A percentile compares a stretch with the other conserved stretches of the same genome.
Conservation (phyloP, 2,797 vertebrate species). For the Rallus crepitans region DNA sequence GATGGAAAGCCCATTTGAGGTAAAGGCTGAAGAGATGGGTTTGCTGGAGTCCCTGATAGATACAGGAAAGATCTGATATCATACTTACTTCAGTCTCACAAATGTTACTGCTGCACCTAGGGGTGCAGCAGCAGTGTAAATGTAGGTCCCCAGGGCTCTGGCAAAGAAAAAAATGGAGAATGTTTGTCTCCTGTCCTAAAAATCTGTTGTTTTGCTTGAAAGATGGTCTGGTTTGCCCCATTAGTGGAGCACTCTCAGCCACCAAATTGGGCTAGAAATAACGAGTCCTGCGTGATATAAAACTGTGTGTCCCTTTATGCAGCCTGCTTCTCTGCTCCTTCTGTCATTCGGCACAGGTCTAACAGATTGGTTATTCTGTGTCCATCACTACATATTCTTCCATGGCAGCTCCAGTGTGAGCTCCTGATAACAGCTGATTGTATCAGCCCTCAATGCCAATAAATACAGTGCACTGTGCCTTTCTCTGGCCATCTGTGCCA, state of each 20-base stretch:
- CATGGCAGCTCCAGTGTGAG: neutral
- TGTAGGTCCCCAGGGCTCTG: neutral
- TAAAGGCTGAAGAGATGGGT: neutral
- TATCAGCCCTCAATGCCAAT: neutral
- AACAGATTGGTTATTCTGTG: neutral
- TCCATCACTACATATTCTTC: neutral
- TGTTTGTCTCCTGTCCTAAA: neutral
- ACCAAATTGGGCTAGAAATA: neutral
- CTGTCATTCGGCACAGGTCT: neutral
- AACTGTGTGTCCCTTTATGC: neutral
- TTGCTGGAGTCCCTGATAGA: fast-evolving
- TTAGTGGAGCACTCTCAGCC: neutral
- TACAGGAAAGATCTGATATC: neutral
- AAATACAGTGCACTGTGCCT: neutral
- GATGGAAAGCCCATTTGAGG: neutral
- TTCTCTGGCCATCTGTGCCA: neutral
- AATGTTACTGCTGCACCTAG: neutral
- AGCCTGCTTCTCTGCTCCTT: neutral
- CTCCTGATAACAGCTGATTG: neutral
- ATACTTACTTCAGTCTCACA: fast-evolving
- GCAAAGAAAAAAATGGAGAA: neutral
- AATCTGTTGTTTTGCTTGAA: neutral
- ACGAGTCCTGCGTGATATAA: neutral
- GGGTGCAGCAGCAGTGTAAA: neutral
- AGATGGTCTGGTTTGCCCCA: neutral